These are phyloP conservation scores for Sprattus sprattus DNA, from an alignment of 2,113 vertebrate genomes.

Conservation along the genomic window DNA sequence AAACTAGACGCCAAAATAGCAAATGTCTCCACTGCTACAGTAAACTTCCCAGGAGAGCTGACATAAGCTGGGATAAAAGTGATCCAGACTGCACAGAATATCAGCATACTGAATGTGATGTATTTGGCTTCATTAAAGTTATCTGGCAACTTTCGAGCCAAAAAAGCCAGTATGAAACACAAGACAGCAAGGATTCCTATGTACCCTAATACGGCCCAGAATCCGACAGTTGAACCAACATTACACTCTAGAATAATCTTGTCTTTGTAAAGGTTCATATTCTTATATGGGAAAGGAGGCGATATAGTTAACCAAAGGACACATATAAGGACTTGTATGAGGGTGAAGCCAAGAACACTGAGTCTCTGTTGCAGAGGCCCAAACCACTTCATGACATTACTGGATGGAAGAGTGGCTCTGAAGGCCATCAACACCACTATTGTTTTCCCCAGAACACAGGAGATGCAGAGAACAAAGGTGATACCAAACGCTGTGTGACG, in stretches of 20 bases:
- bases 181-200: constrained; percentile 60
- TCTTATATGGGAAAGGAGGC: constrained; percentile 65
- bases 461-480: constrained; percentile 51
- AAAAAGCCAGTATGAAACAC: constrained; percentile 53
- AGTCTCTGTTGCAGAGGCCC: constrained; percentile 62
- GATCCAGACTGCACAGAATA: constrained; percentile 65
- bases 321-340: constrained; percentile 63
- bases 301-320: constrained; percentile 59
- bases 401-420: constrained; percentile 50
- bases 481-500: constrained; percentile 53
- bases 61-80: constrained; percentile 68
- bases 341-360: constrained; percentile 60
- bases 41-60: constrained; percentile 69
- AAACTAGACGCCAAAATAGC: constrained; percentile 51
- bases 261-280: constrained; percentile 58
- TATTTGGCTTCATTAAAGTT: constrained; percentile 63
- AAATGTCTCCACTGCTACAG: constrained; percentile 69
- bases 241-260: constrained; percentile 66
- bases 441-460: constrained; percentile 55
- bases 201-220: constrained; percentile 66
- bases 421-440: constrained; percentile 55
- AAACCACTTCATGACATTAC: constrained; percentile 61
- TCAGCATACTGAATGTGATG: constrained; percentile 61
- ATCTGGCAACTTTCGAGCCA: constrained; percentile 54
- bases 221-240: constrained; percentile 61